These are phyloP conservation scores for Pangasius larnaudii DNA, from an alignment of 2,797 vertebrate genomes.

Conservation along the genomic window DNA sequence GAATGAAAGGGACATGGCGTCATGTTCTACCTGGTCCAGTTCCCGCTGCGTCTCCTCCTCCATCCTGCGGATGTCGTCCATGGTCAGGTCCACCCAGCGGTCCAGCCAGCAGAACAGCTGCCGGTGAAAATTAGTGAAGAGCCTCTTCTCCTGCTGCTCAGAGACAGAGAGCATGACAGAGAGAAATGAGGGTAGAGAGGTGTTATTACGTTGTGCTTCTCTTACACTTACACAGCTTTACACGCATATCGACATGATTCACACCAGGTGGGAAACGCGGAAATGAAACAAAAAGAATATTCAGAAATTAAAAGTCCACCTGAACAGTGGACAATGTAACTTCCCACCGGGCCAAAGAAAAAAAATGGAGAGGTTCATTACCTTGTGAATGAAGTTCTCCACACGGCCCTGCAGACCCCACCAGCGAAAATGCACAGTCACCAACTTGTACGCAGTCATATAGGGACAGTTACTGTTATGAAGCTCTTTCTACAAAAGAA, in stretches of 20 bases:
- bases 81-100: conserved; percentile 73
- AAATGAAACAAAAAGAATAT: neutral
- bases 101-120: conserved; percentile 77
- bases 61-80: conserved; percentile 71
- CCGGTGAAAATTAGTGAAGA: conserved; percentile 75
- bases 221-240: neutral
- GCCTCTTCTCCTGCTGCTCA: conserved; percentile 73
- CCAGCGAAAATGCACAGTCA: conserved; percentile 74
- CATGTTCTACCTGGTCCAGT: conserved; percentile 68
- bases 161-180: neutral
- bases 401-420: conserved; percentile 73
- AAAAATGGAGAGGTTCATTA: conserved; percentile 23
- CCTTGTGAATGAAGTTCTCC: conserved; percentile 75
- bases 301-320: neutral
- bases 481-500: conserved; percentile 65
- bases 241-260: neutral
- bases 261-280: too few relatives aligned
- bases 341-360: neutral
- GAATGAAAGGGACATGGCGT: neutral
- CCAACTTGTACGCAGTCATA: conserved; percentile 75
- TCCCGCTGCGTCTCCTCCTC: conserved; percentile 72
- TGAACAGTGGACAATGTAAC: neutral
- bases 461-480: conserved; percentile 71
- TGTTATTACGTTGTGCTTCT: neutral
- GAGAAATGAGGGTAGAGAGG: neutral